Conservation (phyloP, 2,797 vertebrate genomes). For the Etheostoma perlongum region DNA sequence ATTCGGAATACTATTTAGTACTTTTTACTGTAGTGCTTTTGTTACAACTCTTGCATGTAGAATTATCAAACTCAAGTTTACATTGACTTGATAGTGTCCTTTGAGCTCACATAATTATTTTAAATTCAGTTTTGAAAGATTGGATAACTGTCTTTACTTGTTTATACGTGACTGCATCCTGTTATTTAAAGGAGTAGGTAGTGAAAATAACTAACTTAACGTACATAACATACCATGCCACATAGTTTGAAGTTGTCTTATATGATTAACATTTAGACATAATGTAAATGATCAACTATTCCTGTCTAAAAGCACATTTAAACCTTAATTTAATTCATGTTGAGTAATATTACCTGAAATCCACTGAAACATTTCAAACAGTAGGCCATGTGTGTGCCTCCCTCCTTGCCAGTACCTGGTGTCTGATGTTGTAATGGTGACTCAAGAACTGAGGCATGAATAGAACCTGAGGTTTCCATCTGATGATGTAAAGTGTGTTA, state of each 20-base stretch:
- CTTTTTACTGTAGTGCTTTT: neutral
- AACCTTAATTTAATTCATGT: conserved; percentile 2
- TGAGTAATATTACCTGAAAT: conserved; percentile 26
- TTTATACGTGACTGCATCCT: neutral
- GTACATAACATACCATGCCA: neutral
- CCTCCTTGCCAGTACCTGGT: conserved; percentile 25
- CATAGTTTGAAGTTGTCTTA: neutral
- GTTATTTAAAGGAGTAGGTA: too few relatives aligned
- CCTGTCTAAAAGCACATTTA: conserved; percentile 16
- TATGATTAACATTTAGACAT: conserved; percentile 7
- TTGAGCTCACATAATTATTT: neutral
- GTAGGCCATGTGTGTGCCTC: conserved; percentile 22
- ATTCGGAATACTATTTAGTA: neutral
- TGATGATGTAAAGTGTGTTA: conserved; percentile 45
- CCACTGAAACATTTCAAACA: conserved; percentile 16
- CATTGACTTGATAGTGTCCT: neutral
- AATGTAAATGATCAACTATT: neutral
- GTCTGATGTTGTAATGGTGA: conserved; percentile 42
- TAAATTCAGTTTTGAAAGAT: neutral
- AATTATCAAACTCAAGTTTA: neutral
- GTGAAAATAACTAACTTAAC: neutral
- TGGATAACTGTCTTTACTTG: neutral
- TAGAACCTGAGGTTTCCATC: conserved; percentile 49
- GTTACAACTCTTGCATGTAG: neutral
- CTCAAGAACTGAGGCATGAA: conserved; percentile 36